These are phyloP conservation scores for Anadara kagoshimensis DNA, from an alignment of 1,140 invertebrate species.

Conservation along the genomic window DNA sequence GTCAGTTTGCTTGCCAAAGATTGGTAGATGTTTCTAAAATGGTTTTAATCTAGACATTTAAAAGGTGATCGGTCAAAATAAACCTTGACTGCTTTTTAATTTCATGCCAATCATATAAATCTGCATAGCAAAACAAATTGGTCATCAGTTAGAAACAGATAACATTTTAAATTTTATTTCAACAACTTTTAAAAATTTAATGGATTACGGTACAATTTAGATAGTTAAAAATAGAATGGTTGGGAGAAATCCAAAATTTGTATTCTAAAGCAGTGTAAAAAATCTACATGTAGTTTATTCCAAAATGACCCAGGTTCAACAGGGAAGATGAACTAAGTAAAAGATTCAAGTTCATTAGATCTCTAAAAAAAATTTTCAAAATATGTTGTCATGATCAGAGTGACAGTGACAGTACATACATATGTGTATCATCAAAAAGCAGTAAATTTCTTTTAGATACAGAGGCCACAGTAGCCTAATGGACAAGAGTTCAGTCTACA, in stretches of 20 bases:
- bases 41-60: not conserved
- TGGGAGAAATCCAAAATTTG: too few relatives aligned
- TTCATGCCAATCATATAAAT: not conserved
- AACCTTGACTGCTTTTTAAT: not conserved
- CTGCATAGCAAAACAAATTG: not conserved
- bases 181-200: not conserved
- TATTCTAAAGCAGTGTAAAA: too few relatives aligned
- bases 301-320: too few relatives aligned
- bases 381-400: too few relatives aligned
- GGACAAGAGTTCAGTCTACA: too few relatives aligned
- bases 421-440: not conserved
- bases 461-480: too few relatives aligned
- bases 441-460: not conserved
- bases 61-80: not conserved
- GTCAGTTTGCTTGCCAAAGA: too few relatives aligned
- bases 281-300: too few relatives aligned
- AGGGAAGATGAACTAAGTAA: too few relatives aligned
- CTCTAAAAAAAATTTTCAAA: too few relatives aligned
- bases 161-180: not conserved
- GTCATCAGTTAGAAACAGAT: not conserved
- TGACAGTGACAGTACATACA: too few relatives aligned
- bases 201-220: not conserved
- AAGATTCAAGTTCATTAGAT: too few relatives aligned
- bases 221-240: not conserved
- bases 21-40: not conserved